Percentiles rank a stretch among this genome's conserved stretches.
Evolutionary conservation across 2,888 invertebrate genomes (phyloP).

Genomic region (Adelognathus sp.): DNA sequence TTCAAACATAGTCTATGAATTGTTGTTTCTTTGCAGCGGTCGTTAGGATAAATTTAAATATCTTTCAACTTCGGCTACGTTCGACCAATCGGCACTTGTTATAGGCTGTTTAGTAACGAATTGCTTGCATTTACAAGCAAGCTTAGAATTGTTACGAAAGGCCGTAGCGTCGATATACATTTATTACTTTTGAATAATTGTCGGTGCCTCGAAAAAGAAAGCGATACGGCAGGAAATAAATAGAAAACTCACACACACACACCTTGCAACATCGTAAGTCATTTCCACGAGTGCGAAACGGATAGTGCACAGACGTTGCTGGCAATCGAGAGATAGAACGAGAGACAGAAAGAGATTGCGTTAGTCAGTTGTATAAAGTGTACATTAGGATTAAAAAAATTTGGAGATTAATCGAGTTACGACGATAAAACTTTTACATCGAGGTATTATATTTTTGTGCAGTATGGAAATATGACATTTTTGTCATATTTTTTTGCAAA

Average conservation of each 20-base stretch:
- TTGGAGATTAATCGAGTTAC: constrained; percentile 14
- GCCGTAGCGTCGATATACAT: background rate
- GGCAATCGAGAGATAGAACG: constrained; percentile 65
- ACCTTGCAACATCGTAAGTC: constrained; percentile 21
- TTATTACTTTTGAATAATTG: background rate
- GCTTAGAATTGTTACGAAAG: constrained; percentile 39
- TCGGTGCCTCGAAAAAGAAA: background rate
- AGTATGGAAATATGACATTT: background rate
- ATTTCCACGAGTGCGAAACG: constrained; percentile 8
- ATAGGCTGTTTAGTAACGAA: background rate
- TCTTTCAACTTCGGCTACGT: no score
- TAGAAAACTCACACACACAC: background rate
- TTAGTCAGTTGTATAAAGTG: constrained; percentile 44
- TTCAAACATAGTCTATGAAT: no score
- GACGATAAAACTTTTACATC: background rate
- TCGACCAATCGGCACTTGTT: no score
- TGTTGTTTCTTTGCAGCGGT: no score
- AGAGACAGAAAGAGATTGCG: constrained; percentile 66
- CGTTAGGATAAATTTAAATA: no score
- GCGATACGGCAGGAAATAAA: background rate
- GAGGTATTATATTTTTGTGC: background rate
- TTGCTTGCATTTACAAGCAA: background rate
- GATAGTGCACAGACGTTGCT: background rate
- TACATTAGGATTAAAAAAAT: background rate
- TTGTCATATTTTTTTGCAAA: no score